Evolutionary conservation across 2,888 invertebrate species (phyloP), one percentile per base, ranked within the genome.

Genomic region (Dynastes hyllus): DNA sequence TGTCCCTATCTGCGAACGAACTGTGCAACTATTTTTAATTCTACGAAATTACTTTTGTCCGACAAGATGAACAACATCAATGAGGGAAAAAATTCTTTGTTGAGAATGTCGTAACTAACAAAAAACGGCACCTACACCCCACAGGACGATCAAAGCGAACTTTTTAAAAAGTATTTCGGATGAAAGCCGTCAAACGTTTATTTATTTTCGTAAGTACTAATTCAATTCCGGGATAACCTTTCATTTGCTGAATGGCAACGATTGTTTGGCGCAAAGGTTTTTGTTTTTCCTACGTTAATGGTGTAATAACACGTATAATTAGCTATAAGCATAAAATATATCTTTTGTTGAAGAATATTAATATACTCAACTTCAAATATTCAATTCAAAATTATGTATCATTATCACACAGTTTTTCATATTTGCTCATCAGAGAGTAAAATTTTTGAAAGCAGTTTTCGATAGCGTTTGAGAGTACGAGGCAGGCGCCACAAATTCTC

Each of bases 71-170:
- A 55, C 29, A 69, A 69, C 63, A 63, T 9, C 45, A 22, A 58
- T 13, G 45, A 55, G 8, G 40, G 40, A 73, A 22, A 73, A 71
- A 73, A 58, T 73, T 61, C 73, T 58, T 73, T 58, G 58, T 58
- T 6, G 13, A 37, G 32, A 58, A 37, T 22, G 55, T 37, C 71
- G 67, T 27, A 40, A 22, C n/a, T 55, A 55, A 71, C 16, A n/a
- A 73, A 73, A 53, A 70, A 3, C 73, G 40, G 9, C 50, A 22
- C 45, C 2, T 67, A 11, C 22, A 22, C 22, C 22, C 22, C 22
- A 22, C 22, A 51, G 27, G 29, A 51, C 3, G 32, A 69, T 69
- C 69, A 51, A 69, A 69, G 66, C 16, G 29, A 51, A 69, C 51
- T n/a, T 27, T 50, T 69, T 0, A 51, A 27, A 51, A 69, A 69